A percentile compares a stretch with the other conserved stretches of the same genome.
Conservation (phyloP, 37 sponge, comb jelly and placozoan genomes). For the Agelas oroides region DNA sequence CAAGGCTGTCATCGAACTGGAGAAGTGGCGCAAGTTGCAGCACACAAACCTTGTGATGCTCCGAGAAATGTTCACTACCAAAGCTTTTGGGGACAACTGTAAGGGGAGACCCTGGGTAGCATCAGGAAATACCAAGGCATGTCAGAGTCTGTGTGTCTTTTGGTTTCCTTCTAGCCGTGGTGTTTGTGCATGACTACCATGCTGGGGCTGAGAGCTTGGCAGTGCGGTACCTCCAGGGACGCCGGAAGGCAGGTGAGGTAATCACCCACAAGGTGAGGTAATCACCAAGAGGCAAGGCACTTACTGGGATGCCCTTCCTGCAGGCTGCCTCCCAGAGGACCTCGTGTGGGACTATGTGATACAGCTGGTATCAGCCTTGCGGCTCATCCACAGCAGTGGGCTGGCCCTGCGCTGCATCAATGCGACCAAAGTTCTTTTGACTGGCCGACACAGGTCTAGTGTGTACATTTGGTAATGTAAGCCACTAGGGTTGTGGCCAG, state of each 20-base stretch:
- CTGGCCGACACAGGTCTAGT: slow-evolving; percentile 44
- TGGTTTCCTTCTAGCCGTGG: slow-evolving; percentile 48
- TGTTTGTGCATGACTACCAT: slow-evolving; percentile 87
- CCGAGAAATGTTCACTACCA: slow-evolving; percentile 89
- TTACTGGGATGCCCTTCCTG: not conserved
- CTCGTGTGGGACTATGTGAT: slow-evolving; percentile 85
- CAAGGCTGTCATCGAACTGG: slow-evolving; percentile 63
- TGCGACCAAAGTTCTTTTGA: slow-evolving; percentile 77
- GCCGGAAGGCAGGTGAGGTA: slow-evolving; percentile 16
- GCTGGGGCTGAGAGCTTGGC: slow-evolving; percentile 81
- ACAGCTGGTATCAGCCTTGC: slow-evolving; percentile 80
- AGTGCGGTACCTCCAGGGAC: slow-evolving; percentile 38
- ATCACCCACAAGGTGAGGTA: not conserved
- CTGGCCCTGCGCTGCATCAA: slow-evolving; percentile 77
- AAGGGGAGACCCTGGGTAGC: no score
- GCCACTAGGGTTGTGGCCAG: no score
- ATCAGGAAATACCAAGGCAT: no score
- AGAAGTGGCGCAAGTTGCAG: slow-evolving; percentile 75
- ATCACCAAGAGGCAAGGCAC: no score
- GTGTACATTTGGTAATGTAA: no score
- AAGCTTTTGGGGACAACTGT: slow-evolving; percentile 89
- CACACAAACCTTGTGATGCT: slow-evolving; percentile 77
- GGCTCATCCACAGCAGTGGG: slow-evolving; percentile 60
- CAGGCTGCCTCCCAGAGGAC: slow-evolving; percentile 57
- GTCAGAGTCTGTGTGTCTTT: not conserved